These are phyloP conservation scores for Drosophila nigrodunni DNA, from an alignment of 1,140 invertebrate genomes.

Conservation along the genomic window DNA sequence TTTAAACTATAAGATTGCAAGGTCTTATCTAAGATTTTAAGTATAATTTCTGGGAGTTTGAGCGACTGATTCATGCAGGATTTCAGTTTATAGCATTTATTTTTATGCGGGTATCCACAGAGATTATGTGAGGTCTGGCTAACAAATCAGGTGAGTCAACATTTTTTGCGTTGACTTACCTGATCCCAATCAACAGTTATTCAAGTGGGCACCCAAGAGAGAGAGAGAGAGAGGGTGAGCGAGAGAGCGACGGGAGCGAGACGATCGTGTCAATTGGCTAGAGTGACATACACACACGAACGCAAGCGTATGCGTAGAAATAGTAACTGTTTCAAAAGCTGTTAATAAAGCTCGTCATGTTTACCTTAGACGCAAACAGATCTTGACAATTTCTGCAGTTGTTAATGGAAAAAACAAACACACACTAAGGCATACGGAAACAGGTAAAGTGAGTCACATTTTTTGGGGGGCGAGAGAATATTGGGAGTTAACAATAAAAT, in stretches of 20 bases:
- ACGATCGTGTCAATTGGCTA: slow-evolving; percentile 1
- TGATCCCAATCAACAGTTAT: slow-evolving; percentile 30
- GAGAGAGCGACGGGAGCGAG: neutral
- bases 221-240: neutral
- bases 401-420: slow-evolving; percentile 22
- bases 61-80: slow-evolving; percentile 28
- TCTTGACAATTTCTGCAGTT: slow-evolving; percentile 10
- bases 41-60: too few relatives aligned
- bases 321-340: slow-evolving; percentile 13
- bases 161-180: slow-evolving; percentile 9
- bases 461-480: neutral
- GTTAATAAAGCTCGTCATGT: slow-evolving; percentile 9
- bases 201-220: neutral
- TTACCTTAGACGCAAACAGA: slow-evolving; percentile 13
- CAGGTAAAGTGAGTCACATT: slow-evolving; percentile 35
- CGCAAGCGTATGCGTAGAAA: neutral
- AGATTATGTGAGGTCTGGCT: slow-evolving; percentile 14
- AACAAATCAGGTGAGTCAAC: slow-evolving; percentile 31
- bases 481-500: neutral
- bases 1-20: too few relatives aligned
- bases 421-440: neutral
- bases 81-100: slow-evolving; percentile 17
- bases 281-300: slow-evolving; percentile 3
- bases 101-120: slow-evolving; percentile 1
- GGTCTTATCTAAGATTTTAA: too few relatives aligned